These are phyloP conservation scores for Torymus auratus DNA, from an alignment of 2,888 invertebrate species.

Conservation along the genomic window DNA sequence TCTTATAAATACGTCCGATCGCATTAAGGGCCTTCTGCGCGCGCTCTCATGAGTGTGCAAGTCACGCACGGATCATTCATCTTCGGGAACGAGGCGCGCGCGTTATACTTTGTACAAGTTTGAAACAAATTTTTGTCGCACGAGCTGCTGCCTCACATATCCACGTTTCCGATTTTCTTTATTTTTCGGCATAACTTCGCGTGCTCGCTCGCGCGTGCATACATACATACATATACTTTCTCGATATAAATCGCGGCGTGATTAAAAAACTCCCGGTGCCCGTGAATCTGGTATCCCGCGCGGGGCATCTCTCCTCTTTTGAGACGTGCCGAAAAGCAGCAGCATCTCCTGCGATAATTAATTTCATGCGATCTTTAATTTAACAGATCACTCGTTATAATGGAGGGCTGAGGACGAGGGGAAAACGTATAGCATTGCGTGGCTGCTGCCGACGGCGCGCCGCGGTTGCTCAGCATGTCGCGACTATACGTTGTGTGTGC, in stretches of 20 bases:
- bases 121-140: conserved; percentile 29
- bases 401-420: conserved; percentile 2
- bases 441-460: conserved; percentile 28
- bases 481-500: neutral
- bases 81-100: neutral
- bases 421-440: conserved; percentile 54
- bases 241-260: conserved; percentile 31
- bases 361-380: conserved; percentile 49
- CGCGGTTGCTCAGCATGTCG: conserved; percentile 25
- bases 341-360: conserved; percentile 30
- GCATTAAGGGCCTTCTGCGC: conserved; percentile 9
- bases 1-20: conserved; percentile 27
- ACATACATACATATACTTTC: neutral
- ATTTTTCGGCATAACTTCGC: conserved; percentile 14
- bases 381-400: conserved; percentile 43
- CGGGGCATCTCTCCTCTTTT: neutral
- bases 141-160: neutral
- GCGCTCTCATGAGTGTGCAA: neutral
- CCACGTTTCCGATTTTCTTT: neutral
- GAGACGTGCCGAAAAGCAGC: conserved; percentile 33
- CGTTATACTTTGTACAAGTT: conserved; percentile 25
- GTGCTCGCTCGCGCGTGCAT: neutral
- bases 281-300: neutral
- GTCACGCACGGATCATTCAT: conserved; percentile 41
- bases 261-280: neutral